phyloP scores from a whole-genome alignment of 1,140 invertebrate genomes.

The Maniola jurtina region DNA sequence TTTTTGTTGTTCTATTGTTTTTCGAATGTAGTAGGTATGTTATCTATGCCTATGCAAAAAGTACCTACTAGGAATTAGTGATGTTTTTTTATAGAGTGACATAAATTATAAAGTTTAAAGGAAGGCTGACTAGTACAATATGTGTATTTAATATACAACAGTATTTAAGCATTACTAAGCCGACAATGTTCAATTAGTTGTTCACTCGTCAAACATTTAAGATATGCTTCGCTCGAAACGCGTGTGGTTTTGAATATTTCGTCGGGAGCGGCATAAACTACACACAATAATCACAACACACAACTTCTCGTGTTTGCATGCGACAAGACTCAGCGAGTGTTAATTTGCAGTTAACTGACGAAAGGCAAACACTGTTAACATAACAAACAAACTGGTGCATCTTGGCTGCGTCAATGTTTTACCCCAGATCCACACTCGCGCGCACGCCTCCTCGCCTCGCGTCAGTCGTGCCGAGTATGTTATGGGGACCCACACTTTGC shows the following conservation, averaged over 20 bases:
- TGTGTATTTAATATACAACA: too few relatives aligned
- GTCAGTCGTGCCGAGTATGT: too few relatives aligned
- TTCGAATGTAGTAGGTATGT: not conserved
- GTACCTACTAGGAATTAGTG: too few relatives aligned
- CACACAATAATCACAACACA: slow-evolving; percentile 17
- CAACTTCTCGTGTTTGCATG: slow-evolving; percentile 22
- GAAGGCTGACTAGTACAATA: too few relatives aligned
- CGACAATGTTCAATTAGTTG: not conserved
- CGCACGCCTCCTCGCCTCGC: too few relatives aligned
- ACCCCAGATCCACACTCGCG: not conserved
- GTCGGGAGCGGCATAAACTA: not conserved
- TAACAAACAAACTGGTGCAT: slow-evolving; percentile 27
- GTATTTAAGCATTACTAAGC: too few relatives aligned
- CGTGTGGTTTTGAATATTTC: slow-evolving; percentile 1
- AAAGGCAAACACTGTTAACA: slow-evolving; percentile 42
- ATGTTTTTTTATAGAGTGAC: too few relatives aligned
- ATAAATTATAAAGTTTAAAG: too few relatives aligned
- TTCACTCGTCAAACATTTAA: not conserved
- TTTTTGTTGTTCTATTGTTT: slow-evolving; percentile 33
- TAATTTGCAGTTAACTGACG: slow-evolving; percentile 48
- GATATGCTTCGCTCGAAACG: not conserved
- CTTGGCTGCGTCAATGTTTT: slow-evolving; percentile 15
- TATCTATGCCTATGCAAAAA: too few relatives aligned
- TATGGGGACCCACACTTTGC: too few relatives aligned
- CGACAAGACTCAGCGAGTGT: slow-evolving; percentile 40